Base-by-base conservation (phyloP, 1,140 invertebrate genomes). In the Cydia strobilella region DNA sequence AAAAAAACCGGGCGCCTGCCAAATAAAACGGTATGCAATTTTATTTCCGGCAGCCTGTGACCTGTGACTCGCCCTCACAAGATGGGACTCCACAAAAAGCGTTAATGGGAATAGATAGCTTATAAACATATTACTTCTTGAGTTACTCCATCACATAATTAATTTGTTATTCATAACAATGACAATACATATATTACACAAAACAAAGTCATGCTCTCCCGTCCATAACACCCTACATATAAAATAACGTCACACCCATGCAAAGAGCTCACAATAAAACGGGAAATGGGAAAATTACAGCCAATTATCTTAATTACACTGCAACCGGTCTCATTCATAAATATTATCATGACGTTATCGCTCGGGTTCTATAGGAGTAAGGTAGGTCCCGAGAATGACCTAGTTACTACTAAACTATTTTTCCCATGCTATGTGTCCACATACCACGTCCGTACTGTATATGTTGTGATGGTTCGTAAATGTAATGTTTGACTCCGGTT, bases 251-350 rank as follows among this genome's bases (percentile, higher is more conserved):
- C 27, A 42, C 18, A 42, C 7, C n/a, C n/a, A 69, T 35, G 63
- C 23, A 35, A 35, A 31, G 15, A 39, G 20, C n/a, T 20, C 27
- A 35, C 65, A 69, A 65, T 69, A 31, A 69, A 65, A 69, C 65
- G 65, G 65, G 65, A 69, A 69, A 42, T 35, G 23, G 31, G 31
- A 69, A 35, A 69, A 69, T 69, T 69, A 69, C 27, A 15, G 23
- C 12, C 27, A 65, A 65, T 65, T 35, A 65, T 15, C 63, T 27
- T 65, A 27, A 65, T 23, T 59, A 65, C 25, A 65, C 63, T 15
- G n/a, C 62, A 27, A n/a, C 63, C 63, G 63, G 63, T n/a, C 25
- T 31, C 63, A 59, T 65, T 65, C 63, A 65, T 65, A 65, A 65
- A 65, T 65, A 35, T 65, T 35, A 65, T 65, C 63, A 65, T 65